A percentile compares a stretch with the other conserved stretches of the same genome.
These are phyloP conservation scores for Melanophora roralis DNA, from an alignment of 2,888 invertebrate genomes.

Conservation along the genomic window DNA sequence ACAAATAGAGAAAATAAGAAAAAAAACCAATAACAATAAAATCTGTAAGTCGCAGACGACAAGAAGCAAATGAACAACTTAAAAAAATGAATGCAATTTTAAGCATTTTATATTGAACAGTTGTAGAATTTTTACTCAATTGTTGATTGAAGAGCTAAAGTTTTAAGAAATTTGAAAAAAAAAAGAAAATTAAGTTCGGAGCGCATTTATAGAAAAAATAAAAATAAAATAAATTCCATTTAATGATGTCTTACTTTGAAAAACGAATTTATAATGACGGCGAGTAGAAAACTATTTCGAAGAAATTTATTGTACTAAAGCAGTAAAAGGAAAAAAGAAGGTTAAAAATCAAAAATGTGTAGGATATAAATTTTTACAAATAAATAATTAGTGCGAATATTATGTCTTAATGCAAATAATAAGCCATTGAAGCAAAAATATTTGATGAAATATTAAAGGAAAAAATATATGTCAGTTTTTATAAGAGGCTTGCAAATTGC, in stretches of 20 bases:
- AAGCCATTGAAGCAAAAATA: too few relatives aligned
- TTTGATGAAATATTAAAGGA: too few relatives aligned
- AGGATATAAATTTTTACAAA: too few relatives aligned
- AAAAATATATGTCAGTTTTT: too few relatives aligned
- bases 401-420: too few relatives aligned
- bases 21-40: slow-evolving; percentile 42
- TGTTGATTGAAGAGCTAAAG: slow-evolving; percentile 54
- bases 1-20: neutral
- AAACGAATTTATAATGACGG: slow-evolving; percentile 24
- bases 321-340: too few relatives aligned
- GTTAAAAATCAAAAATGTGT: too few relatives aligned
- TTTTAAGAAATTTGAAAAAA: slow-evolving; percentile 19
- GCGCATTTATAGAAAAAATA: neutral
- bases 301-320: neutral
- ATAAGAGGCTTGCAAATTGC: too few relatives aligned
- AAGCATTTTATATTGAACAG: slow-evolving; percentile 62
- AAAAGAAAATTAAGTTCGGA: neutral
- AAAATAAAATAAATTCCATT: neutral
- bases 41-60: slow-evolving; percentile 34
- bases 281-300: slow-evolving; percentile 3
- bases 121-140: slow-evolving; percentile 60
- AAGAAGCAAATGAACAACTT: slow-evolving; percentile 43
- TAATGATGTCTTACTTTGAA: slow-evolving; percentile 42
- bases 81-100: slow-evolving; percentile 60
- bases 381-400: too few relatives aligned